These are phyloP conservation scores for Oriolus oriolus DNA, from an alignment of 2,113 vertebrate species.

Conservation along the genomic window DNA sequence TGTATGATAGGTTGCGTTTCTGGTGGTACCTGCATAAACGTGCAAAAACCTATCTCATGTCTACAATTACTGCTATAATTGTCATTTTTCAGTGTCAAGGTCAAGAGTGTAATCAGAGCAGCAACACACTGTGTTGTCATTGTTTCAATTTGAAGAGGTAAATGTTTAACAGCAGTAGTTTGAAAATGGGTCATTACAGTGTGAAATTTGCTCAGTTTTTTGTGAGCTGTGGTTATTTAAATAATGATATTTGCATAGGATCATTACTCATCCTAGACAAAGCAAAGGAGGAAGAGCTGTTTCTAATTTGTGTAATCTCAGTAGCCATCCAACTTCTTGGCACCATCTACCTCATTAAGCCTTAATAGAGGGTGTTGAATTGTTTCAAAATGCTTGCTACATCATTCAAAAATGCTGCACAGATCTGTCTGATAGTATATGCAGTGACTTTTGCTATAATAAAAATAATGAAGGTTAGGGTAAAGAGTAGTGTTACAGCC, in stretches of 20 bases:
- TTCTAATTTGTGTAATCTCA: slow-evolving; percentile 39
- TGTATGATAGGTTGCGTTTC: background rate
- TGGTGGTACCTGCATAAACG: background rate
- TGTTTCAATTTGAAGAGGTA: background rate
- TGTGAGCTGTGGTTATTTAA: slow-evolving; percentile 15
- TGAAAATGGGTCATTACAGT: background rate
- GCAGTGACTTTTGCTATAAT: background rate
- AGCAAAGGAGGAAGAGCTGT: background rate
- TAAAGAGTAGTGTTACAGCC: background rate
- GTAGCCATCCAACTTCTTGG: background rate
- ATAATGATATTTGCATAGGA: background rate
- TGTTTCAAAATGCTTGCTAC: background rate
- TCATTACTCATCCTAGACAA: slow-evolving; percentile 4
- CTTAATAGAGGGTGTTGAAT: background rate
- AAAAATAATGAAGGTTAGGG: background rate
- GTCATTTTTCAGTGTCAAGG: background rate
- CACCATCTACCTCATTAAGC: background rate
- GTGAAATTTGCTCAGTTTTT: background rate
- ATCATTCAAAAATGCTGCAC: background rate
- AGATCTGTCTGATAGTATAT: background rate
- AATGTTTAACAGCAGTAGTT: background rate
- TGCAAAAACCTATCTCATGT: background rate
- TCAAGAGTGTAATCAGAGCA: background rate
- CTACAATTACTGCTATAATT: background rate
- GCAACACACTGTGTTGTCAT: accelerated